These are phyloP conservation scores for Ctenomys sociabilis DNA, from an alignment of 2,113 vertebrate species.

Conservation along the genomic window DNA sequence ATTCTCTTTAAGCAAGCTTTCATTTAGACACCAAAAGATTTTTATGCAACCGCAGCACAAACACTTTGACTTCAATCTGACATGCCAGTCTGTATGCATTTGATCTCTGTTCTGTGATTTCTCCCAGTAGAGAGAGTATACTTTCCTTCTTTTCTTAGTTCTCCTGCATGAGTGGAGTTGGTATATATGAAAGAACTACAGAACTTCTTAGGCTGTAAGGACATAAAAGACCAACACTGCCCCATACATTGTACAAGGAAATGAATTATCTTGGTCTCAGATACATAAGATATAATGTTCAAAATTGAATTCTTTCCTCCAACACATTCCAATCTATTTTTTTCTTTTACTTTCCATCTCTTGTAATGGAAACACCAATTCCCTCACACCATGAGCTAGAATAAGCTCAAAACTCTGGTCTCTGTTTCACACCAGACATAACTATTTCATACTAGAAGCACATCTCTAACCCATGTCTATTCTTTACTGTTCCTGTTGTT, in stretches of 20 bases:
- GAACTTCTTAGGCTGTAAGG: neutral
- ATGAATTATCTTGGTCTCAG: neutral
- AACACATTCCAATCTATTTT: neutral
- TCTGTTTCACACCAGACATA: neutral
- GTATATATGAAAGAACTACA: neutral
- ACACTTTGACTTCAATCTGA: constrained; percentile 2
- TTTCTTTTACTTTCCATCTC: neutral
- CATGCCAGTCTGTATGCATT: neutral
- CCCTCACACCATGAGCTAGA: neutral
- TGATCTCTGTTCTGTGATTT: neutral
- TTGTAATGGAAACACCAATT: neutral
- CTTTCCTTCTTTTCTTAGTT: neutral
- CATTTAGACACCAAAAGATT: neutral
- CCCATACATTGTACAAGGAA: neutral
- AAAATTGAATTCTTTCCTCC: neutral
- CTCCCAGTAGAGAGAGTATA: neutral
- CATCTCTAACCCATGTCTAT: neutral
- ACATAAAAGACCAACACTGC: neutral
- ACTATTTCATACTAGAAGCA: neutral
- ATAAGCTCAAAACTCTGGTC: neutral
- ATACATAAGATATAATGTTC: neutral
- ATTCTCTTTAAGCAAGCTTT: constrained; percentile 41
- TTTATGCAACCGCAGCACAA: neutral
- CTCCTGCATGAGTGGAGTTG: neutral
- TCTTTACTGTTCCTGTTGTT: neutral